Evolutionary conservation across 2,797 vertebrate species (phyloP).

Genomic region (Pseudomugil tenellus): DNA sequence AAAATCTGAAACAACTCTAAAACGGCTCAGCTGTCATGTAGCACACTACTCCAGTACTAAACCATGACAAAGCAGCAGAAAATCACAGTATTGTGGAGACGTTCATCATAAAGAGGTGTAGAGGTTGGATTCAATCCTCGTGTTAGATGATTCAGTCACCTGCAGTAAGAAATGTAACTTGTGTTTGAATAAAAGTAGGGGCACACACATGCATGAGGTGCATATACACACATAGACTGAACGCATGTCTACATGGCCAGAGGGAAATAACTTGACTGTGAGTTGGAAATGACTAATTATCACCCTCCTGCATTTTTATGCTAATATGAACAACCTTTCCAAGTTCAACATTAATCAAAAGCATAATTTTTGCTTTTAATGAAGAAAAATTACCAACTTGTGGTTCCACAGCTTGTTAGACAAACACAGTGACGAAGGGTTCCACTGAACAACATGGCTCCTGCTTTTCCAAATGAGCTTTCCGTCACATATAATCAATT

Average conservation of each 20-base stretch:
- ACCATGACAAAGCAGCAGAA: not conserved
- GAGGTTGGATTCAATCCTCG: slow-evolving; percentile 12
- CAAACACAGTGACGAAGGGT: slow-evolving; percentile 52
- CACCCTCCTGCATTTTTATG: slow-evolving; percentile 37
- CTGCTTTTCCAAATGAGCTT: slow-evolving; percentile 59
- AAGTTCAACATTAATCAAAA: slow-evolving; percentile 57
- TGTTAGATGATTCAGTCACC: slow-evolving; percentile 45
- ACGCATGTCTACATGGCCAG: slow-evolving; percentile 15
- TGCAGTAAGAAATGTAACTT: slow-evolving; percentile 25
- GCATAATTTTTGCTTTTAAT: slow-evolving; percentile 59
- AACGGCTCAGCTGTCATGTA: not conserved
- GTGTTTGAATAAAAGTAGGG: slow-evolving; percentile 19
- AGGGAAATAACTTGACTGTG: slow-evolving; percentile 47
- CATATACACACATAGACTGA: not conserved
- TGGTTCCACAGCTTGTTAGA: slow-evolving; percentile 61
- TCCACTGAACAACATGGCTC: slow-evolving; percentile 33
- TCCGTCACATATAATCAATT: slow-evolving; percentile 66
- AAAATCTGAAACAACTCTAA: not conserved
- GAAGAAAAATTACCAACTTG: slow-evolving; percentile 68
- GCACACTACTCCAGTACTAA: not conserved
- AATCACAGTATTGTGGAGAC: not conserved
- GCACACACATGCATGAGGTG: slow-evolving; percentile 6
- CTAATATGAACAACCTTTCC: slow-evolving; percentile 41
- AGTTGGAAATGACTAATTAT: slow-evolving; percentile 45
- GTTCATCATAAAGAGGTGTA: slow-evolving; percentile 13